Evolutionary conservation across 2,113 vertebrate species (phyloP).

Genomic region (Microtus pennsylvanicus): DNA sequence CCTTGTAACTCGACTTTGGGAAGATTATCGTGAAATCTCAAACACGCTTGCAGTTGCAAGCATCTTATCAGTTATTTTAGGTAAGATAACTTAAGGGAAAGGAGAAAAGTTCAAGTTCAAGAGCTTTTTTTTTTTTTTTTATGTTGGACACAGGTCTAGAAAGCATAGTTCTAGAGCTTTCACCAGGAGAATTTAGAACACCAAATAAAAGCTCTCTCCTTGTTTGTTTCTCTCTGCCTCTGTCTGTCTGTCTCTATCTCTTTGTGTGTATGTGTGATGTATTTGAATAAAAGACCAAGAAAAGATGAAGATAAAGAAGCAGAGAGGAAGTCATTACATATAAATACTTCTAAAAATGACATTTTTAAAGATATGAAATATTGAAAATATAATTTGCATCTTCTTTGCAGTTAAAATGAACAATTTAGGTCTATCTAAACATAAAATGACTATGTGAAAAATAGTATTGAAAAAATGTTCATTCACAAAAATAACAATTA

Average conservation of each 20-base stretch:
- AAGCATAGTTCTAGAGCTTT: neutral
- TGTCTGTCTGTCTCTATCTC: neutral
- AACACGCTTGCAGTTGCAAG: conserved; percentile 18
- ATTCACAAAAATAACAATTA: neutral
- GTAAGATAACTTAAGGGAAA: neutral
- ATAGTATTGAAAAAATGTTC: neutral
- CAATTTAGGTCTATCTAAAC: neutral
- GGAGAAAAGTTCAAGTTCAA: neutral
- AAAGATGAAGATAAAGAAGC: neutral
- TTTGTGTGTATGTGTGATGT: neutral
- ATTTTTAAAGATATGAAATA: neutral
- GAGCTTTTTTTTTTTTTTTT: neutral
- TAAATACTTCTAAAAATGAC: neutral
- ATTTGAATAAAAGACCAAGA: neutral
- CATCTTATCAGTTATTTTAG: conserved; percentile 42
- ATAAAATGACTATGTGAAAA: conserved; percentile 4
- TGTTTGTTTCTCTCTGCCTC: neutral
- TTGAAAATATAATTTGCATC: conserved; percentile 48
- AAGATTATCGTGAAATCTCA: conserved; percentile 63
- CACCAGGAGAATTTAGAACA: neutral
- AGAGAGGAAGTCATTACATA: neutral
- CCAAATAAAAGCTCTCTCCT: neutral
- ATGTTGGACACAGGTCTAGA: neutral
- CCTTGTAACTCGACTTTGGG: neutral
- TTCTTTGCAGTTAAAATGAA: neutral